Base-by-base conservation (phyloP, 2,888 invertebrate species). In the Amiota minor region DNA sequence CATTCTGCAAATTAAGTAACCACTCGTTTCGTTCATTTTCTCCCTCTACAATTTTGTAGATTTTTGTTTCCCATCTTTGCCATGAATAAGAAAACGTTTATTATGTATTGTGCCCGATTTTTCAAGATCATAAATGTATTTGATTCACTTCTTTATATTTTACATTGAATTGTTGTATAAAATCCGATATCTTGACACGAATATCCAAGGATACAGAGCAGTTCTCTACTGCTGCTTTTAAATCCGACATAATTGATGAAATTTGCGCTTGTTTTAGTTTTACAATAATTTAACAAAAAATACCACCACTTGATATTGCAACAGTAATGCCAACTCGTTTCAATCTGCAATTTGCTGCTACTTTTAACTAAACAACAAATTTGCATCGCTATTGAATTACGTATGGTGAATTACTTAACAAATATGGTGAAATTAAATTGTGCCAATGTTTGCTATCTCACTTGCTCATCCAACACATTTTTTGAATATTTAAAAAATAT, bases 171-270 rank as follows among this genome's bases (percentile, higher is more conserved):
- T 88, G 79, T 70, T 89, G 86, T 64, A 89, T 73, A n/a, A 89
- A 81, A 74, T 88, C 87, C 3, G 87, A 89, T 69, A 88, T 80
- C 61, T 86, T 74, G 72, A 89, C 84, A 65, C 86, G 87, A 4
- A 82, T 76, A 75, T 89, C 87, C 49, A 89, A 89, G 75, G 84
- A 87, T 35, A 89, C 87, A 47, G 86, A 18, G 70, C 88, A 88
- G 76, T 88, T 85, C 2, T 80, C 76, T 9, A 89, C 77, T 16
- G 88, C 88, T 47, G 82, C 74, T 72, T 82, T 77, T 62, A 89
- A 35, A 35, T 35, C 35, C 35, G 6, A 35, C 35, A 35, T 35
- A 35, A 35, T 35, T 0, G 6, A 35, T 35, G 35, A 35, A 35
- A 35, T 35, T 35, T 20, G 20, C 11, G 20, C 20, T 20, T 59